Conservation (phyloP, 2,888 invertebrate species). For the Cheilosia impressa region DNA sequence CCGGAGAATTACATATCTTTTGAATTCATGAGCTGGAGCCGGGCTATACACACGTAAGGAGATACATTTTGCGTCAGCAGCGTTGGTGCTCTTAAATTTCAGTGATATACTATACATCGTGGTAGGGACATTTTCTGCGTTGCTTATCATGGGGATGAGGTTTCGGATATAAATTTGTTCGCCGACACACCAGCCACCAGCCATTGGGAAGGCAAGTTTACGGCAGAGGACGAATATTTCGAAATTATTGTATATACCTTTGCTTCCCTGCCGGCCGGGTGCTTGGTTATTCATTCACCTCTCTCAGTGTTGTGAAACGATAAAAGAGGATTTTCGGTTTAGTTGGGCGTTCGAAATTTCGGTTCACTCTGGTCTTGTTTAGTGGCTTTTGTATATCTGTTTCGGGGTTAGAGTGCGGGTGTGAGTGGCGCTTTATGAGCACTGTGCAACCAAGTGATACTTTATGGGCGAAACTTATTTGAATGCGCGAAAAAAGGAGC, state of each 20-base stretch:
- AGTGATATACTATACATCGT: not conserved
- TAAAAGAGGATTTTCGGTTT: conserved; percentile 19
- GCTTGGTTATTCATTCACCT: not conserved
- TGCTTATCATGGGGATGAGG: conserved; percentile 37
- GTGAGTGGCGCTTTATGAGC: not conserved
- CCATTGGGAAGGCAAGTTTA: no score
- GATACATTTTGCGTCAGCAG: conserved; percentile 23
- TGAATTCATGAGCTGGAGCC: conserved; percentile 30
- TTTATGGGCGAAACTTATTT: conserved; percentile 3
- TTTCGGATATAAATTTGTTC: conserved; percentile 36
- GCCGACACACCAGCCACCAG: not conserved
- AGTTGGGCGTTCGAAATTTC: conserved; percentile 10
- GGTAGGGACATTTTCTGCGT: conserved; percentile 29
- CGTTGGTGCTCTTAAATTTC: conserved; percentile 49
- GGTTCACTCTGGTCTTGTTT: conserved; percentile 12
- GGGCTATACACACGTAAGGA: not conserved
- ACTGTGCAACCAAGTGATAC: not conserved
- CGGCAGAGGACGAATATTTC: conserved; percentile 5
- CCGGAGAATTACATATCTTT: not conserved
- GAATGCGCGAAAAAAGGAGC: not conserved
- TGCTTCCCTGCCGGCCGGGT: not conserved
- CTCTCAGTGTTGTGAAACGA: not conserved
- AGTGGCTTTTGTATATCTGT: conserved; percentile 9
- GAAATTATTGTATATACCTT: conserved; percentile 13
- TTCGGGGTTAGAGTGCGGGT: not conserved